Evolutionary conservation across 2,113 vertebrate genomes (phyloP).

Genomic region (Spea bombifrons): DNA sequence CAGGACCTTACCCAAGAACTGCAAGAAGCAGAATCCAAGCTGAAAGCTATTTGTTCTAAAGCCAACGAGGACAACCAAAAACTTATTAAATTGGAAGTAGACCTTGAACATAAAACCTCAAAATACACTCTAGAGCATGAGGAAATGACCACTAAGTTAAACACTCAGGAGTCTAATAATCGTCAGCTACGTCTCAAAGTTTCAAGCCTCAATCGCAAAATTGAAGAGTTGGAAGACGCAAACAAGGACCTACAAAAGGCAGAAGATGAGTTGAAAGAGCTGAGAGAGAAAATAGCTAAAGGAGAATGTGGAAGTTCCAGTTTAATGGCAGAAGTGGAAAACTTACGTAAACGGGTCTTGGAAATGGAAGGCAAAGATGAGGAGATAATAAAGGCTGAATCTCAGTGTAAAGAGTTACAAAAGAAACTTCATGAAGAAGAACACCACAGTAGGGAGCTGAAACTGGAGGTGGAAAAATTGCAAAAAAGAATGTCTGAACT

Average conservation of each 20-base stretch:
- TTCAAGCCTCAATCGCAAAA: conserved; percentile 68
- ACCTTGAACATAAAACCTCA: conserved; percentile 76
- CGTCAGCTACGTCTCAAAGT: conserved; percentile 82
- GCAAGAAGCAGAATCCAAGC: conserved; percentile 79
- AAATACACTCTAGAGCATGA: conserved; percentile 82
- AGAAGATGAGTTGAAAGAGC: conserved; percentile 85
- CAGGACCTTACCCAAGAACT: conserved; percentile 83
- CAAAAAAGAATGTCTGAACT: conserved; percentile 89
- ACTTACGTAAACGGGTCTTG: conserved; percentile 83
- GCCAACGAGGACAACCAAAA: conserved; percentile 84
- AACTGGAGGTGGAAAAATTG: conserved; percentile 84
- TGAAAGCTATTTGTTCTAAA: conserved; percentile 64
- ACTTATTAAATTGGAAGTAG: conserved; percentile 78
- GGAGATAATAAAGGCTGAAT: conserved; percentile 88
- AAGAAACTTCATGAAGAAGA: conserved; percentile 86
- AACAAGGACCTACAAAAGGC: conserved; percentile 81
- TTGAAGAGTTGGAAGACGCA: conserved; percentile 87
- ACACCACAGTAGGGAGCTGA: conserved; percentile 78
- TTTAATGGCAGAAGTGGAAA: conserved; percentile 88
- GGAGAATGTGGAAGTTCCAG: conserved; percentile 86
- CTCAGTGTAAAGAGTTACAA: conserved; percentile 82
- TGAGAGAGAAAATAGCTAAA: conserved; percentile 85
- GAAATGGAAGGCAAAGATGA: conserved; percentile 98
- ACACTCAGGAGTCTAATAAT: conserved; percentile 80
- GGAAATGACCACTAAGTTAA: conserved; percentile 81